Base-by-base conservation (phyloP, 1,140 invertebrate species). In the Lucilia cuprina region DNA sequence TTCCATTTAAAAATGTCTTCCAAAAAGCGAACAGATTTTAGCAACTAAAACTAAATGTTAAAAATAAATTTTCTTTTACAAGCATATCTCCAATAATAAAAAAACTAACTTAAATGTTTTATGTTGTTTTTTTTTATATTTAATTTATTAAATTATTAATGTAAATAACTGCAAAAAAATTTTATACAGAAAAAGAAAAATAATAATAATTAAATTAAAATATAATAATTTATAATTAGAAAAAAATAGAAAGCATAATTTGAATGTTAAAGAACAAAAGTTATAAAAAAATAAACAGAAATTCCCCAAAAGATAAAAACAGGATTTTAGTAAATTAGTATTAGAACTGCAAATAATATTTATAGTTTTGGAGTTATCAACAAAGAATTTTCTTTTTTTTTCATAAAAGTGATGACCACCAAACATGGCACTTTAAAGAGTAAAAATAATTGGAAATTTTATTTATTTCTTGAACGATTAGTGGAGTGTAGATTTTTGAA, bases 151-250 rank as follows among this genome's bases (percentile, higher is more conserved):
- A 41, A 78, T 78, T 78, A 78, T 78, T 47, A 78, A 78, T 78
- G 75, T 78, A 78, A 41, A 78, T 47, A 78, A 78, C 75, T 78
- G 88, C 88, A 86, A 84, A 85, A 86, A 60, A 86, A 87, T 85
- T 78, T 80, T 85, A 83, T 85, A 87, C 88, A 89, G 89, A 89
- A 85, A 41, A 30, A 30, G 25, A 30, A 30, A 30, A 30, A 30
- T 41, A 77, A 82, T 74, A 82, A 49, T 41, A 82, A 86, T 82
- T 85, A 86, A 78, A 85, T 70, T 84, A 84, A 74, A 87, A 88
- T 25, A 82, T 25, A 83, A 89, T 88, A 86, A 84, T 85, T 77
- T 84, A 82, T 47, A 80, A 35, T 77, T 5, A 30, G 41, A 41
- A 14, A 35, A 35, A 77, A 25, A 77, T 12, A 34, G 34, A 35